phyloP scores from a whole-genome alignment of 2,113 vertebrate species.

The Chauna torquata region DNA sequence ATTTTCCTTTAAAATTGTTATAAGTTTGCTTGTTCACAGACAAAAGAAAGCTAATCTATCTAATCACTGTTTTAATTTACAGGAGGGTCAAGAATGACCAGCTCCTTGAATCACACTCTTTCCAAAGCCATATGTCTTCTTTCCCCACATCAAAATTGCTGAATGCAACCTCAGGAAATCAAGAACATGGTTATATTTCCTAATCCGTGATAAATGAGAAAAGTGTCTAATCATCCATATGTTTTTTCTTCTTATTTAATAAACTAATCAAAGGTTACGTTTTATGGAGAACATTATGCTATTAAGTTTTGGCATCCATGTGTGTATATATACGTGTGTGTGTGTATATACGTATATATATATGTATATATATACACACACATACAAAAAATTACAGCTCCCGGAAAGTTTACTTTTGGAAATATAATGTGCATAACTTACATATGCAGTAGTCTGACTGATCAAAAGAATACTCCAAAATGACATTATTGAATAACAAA shows the following conservation, averaged over 20 bases:
- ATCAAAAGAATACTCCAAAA: constrained; percentile 29
- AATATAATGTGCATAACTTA: neutral
- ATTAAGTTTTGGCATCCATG: neutral
- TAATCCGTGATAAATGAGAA: neutral
- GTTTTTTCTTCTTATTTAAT: neutral
- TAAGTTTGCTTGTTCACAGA: neutral
- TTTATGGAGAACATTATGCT: neutral
- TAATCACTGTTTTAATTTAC: neutral
- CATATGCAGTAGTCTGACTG: neutral
- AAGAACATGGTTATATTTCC: neutral
- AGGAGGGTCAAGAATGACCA: neutral
- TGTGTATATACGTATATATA: no score
- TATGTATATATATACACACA: neutral
- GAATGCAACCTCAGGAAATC: neutral
- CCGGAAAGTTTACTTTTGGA: neutral
- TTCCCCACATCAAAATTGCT: neutral
- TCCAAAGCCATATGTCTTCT: neutral
- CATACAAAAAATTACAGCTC: neutral
- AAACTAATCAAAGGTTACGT: neutral
- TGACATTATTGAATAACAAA: neutral
- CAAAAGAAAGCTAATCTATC: neutral
- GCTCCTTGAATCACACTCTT: neutral
- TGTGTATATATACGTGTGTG: neutral
- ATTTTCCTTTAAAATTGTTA: neutral
- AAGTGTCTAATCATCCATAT: neutral